A percentile compares a stretch with the other conserved stretches of the same genome.
phyloP scores from a whole-genome alignment of 1,140 invertebrate genomes.

The Tetragonula clypearis region DNA sequence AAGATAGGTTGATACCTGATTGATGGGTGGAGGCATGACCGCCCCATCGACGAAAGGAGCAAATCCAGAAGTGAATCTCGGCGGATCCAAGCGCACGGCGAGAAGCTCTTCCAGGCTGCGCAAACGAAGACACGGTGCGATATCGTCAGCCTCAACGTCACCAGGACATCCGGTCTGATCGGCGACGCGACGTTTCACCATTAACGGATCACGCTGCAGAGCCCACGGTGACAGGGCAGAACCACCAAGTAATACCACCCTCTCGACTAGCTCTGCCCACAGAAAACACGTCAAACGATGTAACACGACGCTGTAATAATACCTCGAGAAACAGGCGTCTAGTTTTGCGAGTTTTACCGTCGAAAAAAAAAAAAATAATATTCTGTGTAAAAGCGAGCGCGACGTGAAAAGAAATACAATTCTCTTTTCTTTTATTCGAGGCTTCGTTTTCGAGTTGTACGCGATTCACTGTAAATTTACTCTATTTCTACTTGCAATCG shows the following conservation, averaged over 20 bases:
- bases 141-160: constrained; percentile 89
- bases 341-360: too few relatives aligned
- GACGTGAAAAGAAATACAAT: too few relatives aligned
- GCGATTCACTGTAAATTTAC: too few relatives aligned
- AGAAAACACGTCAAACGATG: neutral
- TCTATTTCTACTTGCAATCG: too few relatives aligned
- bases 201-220: constrained; percentile 92
- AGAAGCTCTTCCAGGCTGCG: constrained; percentile 88
- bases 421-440: too few relatives aligned
- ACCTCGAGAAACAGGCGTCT: too few relatives aligned
- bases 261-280: constrained; percentile 91
- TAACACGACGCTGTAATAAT: neutral
- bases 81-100: constrained; percentile 88
- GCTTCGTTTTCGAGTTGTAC: too few relatives aligned
- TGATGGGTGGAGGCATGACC: constrained; percentile 82
- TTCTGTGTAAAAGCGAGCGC: too few relatives aligned
- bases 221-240: constrained; percentile 98
- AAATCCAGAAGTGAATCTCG: constrained; percentile 92
- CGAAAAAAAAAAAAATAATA: too few relatives aligned
- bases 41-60: constrained; percentile 94
- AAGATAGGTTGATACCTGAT: constrained; percentile 66
- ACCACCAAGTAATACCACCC: constrained; percentile 95
- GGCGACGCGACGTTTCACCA: constrained; percentile 90
- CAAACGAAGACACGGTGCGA: constrained; percentile 91
- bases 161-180: constrained; percentile 90